Evolutionary conservation across 2,888 invertebrate species (phyloP).

Genomic region (Macaria notata): DNA sequence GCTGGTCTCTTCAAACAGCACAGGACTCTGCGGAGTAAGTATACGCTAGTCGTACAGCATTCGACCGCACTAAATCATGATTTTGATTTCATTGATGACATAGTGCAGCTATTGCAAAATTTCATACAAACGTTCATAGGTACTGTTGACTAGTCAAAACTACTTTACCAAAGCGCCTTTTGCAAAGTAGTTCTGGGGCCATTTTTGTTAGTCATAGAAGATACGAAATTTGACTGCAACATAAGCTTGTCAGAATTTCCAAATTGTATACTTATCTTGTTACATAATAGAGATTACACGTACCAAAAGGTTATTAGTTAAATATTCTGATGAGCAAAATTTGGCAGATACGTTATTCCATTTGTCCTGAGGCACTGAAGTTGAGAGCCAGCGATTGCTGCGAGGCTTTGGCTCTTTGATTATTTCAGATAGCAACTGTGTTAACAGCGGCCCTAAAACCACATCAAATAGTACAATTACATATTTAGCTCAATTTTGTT

Average conservation of each 20-base stretch:
- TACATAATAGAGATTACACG: background rate
- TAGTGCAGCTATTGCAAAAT: too few species aligned
- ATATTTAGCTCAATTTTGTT: too few species aligned
- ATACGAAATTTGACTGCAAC: too few species aligned
- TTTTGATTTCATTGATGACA: background rate
- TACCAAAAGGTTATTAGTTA: slow-evolving; percentile 90
- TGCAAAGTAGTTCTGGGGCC: background rate
- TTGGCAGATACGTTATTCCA: slow-evolving; percentile 57
- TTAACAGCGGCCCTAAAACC: slow-evolving; percentile 60
- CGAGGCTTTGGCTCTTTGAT: slow-evolving; percentile 85
- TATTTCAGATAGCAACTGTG: slow-evolving; percentile 82
- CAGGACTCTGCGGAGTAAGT: slow-evolving; percentile 75
- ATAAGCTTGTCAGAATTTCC: too few species aligned
- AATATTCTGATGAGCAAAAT: slow-evolving; percentile 90
- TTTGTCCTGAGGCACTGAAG: slow-evolving; percentile 85
- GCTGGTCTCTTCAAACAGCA: slow-evolving; percentile 91
- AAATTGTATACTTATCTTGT: too few species aligned
- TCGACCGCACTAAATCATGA: background rate
- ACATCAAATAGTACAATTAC: background rate
- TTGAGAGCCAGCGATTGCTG: slow-evolving; percentile 90
- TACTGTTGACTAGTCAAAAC: too few species aligned
- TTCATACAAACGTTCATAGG: too few species aligned
- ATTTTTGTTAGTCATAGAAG: too few species aligned
- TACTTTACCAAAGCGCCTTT: background rate
- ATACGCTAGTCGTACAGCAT: background rate